phyloP scores from a whole-genome alignment of 2,888 invertebrate species.

The Elgonia sp. region DNA sequence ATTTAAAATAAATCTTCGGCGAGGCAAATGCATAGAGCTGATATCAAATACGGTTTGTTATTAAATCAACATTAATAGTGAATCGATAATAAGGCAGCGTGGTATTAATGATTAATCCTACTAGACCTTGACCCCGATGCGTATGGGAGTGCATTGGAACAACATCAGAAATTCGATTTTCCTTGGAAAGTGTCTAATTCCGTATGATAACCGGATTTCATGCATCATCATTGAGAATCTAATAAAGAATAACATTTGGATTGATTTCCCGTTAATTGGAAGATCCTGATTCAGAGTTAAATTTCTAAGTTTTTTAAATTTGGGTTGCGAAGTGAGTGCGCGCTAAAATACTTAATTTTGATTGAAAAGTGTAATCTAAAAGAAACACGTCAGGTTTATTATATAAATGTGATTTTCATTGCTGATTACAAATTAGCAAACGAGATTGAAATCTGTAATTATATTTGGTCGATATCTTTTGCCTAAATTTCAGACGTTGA shows the following conservation, averaged over 20 bases:
- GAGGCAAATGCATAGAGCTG: too few species aligned
- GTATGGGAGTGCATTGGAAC: background rate
- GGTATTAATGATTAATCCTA: background rate
- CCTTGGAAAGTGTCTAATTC: conserved; percentile 16
- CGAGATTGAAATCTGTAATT: conserved; percentile 54
- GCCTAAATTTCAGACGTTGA: background rate
- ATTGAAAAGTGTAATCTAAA: conserved; percentile 17
- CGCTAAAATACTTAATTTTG: conserved; percentile 1
- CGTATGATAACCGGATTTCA: conserved; percentile 30
- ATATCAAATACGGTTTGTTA: too few species aligned
- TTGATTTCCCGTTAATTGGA: conserved; percentile 14
- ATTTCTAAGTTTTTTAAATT: too few species aligned
- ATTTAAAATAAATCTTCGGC: too few species aligned
- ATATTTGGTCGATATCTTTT: conserved; percentile 41
- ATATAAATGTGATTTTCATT: conserved; percentile 45
- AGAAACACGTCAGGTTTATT: conserved; percentile 22
- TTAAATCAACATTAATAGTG: background rate
- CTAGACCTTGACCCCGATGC: conserved; percentile 10
- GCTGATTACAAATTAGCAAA: conserved; percentile 53
- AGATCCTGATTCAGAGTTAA: too few species aligned
- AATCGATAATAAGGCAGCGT: background rate
- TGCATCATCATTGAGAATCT: conserved; percentile 8
- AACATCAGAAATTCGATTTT: conserved; percentile 1
- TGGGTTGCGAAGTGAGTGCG: background rate
- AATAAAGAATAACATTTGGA: conserved; percentile 35